Base-by-base conservation (phyloP, 2,888 invertebrate genomes). In the Drosophila testacea region DNA sequence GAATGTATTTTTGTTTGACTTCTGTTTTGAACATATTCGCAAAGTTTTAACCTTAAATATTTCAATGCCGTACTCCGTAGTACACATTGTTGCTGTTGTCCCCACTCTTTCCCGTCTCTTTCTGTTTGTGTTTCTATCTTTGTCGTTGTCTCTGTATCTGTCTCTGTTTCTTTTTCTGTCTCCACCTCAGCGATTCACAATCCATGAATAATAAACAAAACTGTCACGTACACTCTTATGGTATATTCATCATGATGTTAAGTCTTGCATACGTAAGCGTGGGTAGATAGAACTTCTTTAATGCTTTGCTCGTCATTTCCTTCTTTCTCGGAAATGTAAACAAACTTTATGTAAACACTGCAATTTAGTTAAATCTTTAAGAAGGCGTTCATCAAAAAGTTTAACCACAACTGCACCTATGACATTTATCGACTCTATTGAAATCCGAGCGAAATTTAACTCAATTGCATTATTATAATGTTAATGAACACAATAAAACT, bases 191-290 rank as follows among this genome's bases (percentile, higher is more conserved):
- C 60, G 57, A 59, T 50, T 68, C 74, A 57, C 59, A 68, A 59
- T 71, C 68, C 67, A 73, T 67, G 69, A 68, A 67, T 69, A 69
- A 86, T 86, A 84, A 83, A 86, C 76, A 83, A 88, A 88, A 78
- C 73, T 76, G 83, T 84, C 89, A 88, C 83, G 89, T 86, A 75
- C 67, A 69, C 63, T 64, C 50, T 30, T 41, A 9, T 16, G 16
- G 16, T 16, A 16, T 38, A 27, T 55, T 44, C 60, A 52, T 52
- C 41, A 41, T 60, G 44, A 41, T 60, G 44, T 44, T 22, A 10
- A 13, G 56, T 50, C 69, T 62, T 75, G 87, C 71, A 77, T 75
- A 70, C 81, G 16, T 27, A 54, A 36, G 30, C 48, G 70, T 54
- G 60, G 60, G 64, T 48, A 55, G 42, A 6, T 28, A 10, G 32